A percentile compares a stretch with the other conserved stretches of the same genome.
Conservation (phyloP, 2,113 vertebrate genomes). For the Alligator sinensis region DNA sequence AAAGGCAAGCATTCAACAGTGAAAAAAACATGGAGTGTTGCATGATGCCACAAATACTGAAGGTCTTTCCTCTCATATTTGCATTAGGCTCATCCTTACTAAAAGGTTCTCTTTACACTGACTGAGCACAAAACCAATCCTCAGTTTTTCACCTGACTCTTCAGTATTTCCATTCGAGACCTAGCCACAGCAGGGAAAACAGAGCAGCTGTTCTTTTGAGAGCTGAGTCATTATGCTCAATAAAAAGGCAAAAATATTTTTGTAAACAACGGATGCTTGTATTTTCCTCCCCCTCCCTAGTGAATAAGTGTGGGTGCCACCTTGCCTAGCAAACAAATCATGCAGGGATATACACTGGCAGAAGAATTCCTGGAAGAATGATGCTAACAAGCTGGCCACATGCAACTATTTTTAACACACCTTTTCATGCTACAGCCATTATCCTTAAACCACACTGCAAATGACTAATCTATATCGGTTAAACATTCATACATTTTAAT, state of each 20-base stretch:
- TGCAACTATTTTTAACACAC: background rate
- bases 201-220: background rate
- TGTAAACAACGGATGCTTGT: background rate
- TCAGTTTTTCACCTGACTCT: background rate
- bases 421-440: background rate
- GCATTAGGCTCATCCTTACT: background rate
- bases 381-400: background rate
- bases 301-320: background rate
- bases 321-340: background rate
- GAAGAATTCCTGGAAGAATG: background rate
- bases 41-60: background rate
- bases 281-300: background rate
- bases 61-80: background rate
- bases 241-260: background rate
- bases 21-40: too few species aligned
- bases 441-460: background rate
- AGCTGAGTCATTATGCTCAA: background rate
- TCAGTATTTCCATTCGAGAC: background rate
- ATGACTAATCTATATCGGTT: background rate
- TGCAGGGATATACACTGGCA: background rate
- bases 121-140: background rate
- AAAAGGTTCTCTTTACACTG: background rate
- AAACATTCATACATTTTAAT: background rate
- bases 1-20: rapidly evolving
- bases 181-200: background rate